These are phyloP conservation scores for Anorthoa munda DNA, from an alignment of 2,888 invertebrate species.

Conservation along the genomic window DNA sequence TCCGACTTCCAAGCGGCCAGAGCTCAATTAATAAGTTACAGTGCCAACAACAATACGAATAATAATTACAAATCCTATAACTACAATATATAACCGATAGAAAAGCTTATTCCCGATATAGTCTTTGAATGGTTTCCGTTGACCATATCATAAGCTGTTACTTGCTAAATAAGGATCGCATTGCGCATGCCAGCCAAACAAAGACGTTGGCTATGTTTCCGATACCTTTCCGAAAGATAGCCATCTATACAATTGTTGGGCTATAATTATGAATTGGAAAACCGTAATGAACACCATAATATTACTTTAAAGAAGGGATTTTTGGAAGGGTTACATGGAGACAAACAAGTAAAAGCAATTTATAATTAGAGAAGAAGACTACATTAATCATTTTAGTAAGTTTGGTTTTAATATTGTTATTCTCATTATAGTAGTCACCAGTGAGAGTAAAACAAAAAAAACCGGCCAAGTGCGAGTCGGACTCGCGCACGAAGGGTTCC, in stretches of 20 bases:
- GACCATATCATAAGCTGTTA: constrained; percentile 49
- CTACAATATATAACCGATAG: constrained; percentile 26
- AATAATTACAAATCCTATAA: constrained; percentile 17
- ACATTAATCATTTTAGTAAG: too few species aligned
- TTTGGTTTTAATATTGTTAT: too few species aligned
- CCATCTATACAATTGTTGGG: not conserved
- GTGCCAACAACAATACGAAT: constrained; percentile 9
- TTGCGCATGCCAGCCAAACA: constrained; percentile 55
- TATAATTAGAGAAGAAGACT: too few species aligned
- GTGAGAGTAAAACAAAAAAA: too few species aligned
- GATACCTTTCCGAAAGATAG: constrained; percentile 17
- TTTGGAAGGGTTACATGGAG: too few species aligned
- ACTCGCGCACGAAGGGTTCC: too few species aligned
- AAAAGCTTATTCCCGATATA: constrained; percentile 35
- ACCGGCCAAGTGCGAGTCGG: too few species aligned
- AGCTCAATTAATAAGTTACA: not conserved
- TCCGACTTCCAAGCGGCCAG: too few species aligned
- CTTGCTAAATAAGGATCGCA: constrained; percentile 49
- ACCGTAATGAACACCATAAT: not conserved
- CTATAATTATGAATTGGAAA: constrained; percentile 12
- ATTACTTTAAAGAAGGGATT: too few species aligned
- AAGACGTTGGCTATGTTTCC: constrained; percentile 40
- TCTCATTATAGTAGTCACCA: too few species aligned
- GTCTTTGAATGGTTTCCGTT: constrained; percentile 61
- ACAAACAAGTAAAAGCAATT: too few species aligned